Conservation (phyloP, 2,113 vertebrate genomes). For the Dasypus novemcinctus region DNA sequence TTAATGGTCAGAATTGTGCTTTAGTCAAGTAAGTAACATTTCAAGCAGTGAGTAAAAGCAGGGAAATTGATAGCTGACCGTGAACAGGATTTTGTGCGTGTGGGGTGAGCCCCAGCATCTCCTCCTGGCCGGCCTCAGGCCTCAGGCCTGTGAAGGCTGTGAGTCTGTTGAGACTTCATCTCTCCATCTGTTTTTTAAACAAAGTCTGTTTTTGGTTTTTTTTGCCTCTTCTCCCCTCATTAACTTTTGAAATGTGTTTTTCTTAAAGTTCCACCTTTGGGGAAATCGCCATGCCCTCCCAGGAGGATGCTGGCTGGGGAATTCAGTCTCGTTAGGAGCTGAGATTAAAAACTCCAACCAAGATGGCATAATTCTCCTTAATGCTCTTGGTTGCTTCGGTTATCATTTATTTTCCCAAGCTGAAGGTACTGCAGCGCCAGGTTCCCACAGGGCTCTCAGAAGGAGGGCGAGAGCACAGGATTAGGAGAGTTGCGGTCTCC, state of each 20-base stretch:
- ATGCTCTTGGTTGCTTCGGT: background rate
- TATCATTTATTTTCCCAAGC: background rate
- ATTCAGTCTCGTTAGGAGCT: background rate
- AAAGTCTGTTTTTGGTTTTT: background rate
- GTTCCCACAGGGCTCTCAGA: background rate
- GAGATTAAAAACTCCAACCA: background rate
- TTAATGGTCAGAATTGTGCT: slow-evolving; percentile 54
- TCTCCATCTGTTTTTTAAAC: background rate
- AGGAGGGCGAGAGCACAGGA: background rate
- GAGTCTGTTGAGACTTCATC: background rate
- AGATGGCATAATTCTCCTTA: background rate
- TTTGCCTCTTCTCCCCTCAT: background rate
- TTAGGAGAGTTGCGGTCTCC: background rate
- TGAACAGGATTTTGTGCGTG: background rate
- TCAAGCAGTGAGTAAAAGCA: background rate
- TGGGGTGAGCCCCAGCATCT: background rate
- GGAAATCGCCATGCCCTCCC: background rate
- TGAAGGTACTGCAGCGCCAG: background rate
- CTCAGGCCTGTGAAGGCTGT: too few species aligned
- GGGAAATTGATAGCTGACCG: background rate
- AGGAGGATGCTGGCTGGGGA: background rate
- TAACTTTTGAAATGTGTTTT: slow-evolving; percentile 52
- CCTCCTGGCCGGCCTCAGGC: background rate
- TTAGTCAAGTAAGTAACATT: background rate
- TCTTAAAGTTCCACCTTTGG: background rate